These are phyloP conservation scores for Prunella himalayana DNA, from an alignment of 2,113 vertebrate species.

Conservation along the genomic window DNA sequence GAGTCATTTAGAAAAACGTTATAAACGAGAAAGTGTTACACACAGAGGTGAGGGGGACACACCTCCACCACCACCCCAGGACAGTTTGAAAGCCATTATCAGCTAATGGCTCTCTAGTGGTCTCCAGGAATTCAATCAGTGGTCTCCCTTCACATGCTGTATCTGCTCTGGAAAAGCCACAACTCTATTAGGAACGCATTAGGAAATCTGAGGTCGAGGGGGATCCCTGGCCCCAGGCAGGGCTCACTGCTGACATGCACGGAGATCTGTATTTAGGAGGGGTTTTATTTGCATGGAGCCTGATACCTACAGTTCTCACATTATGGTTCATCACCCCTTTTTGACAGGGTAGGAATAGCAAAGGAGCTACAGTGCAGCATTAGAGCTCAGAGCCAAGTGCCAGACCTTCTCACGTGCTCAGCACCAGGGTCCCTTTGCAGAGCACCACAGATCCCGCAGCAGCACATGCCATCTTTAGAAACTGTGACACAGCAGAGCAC, in stretches of 20 bases:
- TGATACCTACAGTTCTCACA: not conserved
- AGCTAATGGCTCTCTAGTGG: constrained; percentile 14
- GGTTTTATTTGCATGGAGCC: not conserved
- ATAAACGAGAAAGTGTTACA: constrained; percentile 36
- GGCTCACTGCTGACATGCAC: not conserved
- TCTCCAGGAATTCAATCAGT: not conserved
- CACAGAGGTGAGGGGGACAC: constrained; percentile 37
- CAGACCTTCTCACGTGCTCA: fast-evolving
- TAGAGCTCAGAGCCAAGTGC: not conserved
- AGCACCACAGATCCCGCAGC: not conserved
- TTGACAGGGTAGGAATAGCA: not conserved
- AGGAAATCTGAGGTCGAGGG: not conserved
- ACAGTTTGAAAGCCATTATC: constrained; percentile 28
- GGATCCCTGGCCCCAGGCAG: not conserved
- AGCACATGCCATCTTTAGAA: not conserved
- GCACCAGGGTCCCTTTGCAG: not conserved
- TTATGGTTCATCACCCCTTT: not conserved
- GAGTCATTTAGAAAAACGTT: constrained; percentile 54
- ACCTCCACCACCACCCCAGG: not conserved
- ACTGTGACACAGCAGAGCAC: not conserved
- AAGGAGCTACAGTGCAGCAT: not conserved
- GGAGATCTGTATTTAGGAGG: not conserved
- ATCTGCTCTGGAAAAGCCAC: not conserved
- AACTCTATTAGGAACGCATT: not conserved
- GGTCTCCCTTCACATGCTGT: not conserved